These are phyloP conservation scores for Tinamus major DNA, from an alignment of 2,797 vertebrate species.

Conservation along the genomic window DNA sequence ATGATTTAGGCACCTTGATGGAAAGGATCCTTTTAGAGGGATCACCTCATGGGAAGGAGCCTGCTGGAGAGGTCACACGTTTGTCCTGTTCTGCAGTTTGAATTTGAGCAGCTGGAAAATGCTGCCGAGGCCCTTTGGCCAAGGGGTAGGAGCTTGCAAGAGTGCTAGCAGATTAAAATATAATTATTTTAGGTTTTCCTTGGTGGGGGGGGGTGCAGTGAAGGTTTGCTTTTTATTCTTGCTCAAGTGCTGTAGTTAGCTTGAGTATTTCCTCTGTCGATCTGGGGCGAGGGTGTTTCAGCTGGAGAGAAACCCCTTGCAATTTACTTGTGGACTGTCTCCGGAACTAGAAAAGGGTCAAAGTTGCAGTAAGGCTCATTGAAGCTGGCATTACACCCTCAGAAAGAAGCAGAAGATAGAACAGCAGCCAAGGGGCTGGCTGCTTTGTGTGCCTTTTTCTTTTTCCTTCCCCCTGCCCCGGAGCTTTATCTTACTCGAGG, in stretches of 20 bases:
- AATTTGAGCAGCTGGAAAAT: not conserved
- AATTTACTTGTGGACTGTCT: not conserved
- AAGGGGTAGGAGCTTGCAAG: not conserved
- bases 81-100: fast-evolving
- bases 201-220: not conserved
- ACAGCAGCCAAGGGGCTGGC: not conserved
- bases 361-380: not conserved
- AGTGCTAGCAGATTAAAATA: not conserved
- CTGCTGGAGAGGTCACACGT: not conserved
- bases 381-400: not conserved
- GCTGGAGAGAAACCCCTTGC: not conserved
- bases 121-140: fast-evolving
- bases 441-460: not conserved
- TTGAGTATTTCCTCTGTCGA: not conserved
- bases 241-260: not conserved
- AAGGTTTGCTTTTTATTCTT: slow-evolving; percentile 40
- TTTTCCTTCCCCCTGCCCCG: not conserved
- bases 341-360: not conserved
- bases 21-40: not conserved
- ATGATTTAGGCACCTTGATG: not conserved
- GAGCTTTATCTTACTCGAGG: not conserved
- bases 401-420: not conserved
- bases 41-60: not conserved
- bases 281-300: not conserved
- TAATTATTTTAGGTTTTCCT: slow-evolving; percentile 17